Evolutionary conservation across 2,113 vertebrate genomes (phyloP).

Genomic region (Egretta garzetta): DNA sequence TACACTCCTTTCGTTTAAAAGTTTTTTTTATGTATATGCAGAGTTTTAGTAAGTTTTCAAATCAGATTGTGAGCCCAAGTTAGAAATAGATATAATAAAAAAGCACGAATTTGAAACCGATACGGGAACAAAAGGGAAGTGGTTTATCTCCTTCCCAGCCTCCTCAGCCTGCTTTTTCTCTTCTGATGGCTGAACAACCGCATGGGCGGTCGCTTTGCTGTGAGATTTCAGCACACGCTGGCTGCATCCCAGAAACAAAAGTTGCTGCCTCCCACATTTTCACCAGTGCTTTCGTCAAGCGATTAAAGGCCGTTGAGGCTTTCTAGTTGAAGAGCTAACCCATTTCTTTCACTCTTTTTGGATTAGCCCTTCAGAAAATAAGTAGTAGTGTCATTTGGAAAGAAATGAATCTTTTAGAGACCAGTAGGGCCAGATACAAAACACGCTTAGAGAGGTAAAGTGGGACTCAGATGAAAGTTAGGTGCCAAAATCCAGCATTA

Average conservation of each 20-base stretch:
- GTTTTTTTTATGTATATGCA: background rate
- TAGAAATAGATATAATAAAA: background rate
- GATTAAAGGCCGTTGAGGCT: background rate
- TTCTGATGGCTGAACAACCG: background rate
- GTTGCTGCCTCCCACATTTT: background rate
- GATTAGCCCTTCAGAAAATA: background rate
- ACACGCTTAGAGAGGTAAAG: background rate
- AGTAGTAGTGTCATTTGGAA: background rate
- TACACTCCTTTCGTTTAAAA: background rate
- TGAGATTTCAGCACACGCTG: background rate
- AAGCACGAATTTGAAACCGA: background rate
- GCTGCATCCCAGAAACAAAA: background rate
- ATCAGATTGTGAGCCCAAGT: background rate
- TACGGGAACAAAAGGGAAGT: background rate
- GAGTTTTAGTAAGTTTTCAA: background rate
- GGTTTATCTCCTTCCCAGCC: background rate
- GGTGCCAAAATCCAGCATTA: background rate
- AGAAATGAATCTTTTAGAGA: background rate
- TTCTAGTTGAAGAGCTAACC: background rate
- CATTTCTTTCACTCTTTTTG: background rate
- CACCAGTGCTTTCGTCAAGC: background rate
- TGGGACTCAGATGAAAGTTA: background rate
- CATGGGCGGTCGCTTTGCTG: accelerated
- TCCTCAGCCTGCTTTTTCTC: background rate
- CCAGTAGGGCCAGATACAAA: too few species aligned